Evolutionary conservation across 2,888 invertebrate genomes (phyloP), one percentile per base, ranked within the genome.

Genomic region (Heliconius hortense): DNA sequence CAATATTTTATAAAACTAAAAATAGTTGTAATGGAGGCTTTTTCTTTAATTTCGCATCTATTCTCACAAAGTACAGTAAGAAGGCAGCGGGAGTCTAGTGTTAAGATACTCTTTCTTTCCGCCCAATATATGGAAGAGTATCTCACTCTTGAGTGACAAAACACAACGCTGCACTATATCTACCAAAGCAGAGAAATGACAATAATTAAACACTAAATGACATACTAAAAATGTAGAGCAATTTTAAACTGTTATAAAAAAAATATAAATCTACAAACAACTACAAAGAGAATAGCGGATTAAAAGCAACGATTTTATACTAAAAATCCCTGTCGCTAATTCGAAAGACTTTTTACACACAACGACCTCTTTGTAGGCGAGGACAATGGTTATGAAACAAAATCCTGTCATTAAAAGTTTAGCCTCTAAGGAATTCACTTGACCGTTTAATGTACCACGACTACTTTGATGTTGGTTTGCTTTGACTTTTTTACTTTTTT

Each of bases 341-440:
- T 87, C 84, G 74, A 86, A 87, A 82, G 81, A 84, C 84, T 85
- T 86, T 86, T 87, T 86, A 83, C 84, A 79, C 84, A 84, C 87
- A 75, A 78, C 71, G 73, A 72, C 66, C 79, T 76, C 77, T 80
- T 78, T 76, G 79, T 75, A 76, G 83, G 81, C 82, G 82, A 84
- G 84, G 84, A 85, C 85, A 86, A 84, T 86, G 87, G 88, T 87
- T 86, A 88, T 86, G 82, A 84, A 84, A 84, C 85, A 85, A 87
- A 88, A 89, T 89, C 89, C 88, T 85, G 86, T 88, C 90, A 90
- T 90, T 90, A 90, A 89, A 90, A 90, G 86, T 90, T 90, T 87
- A 86, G 88, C 87, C 87, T 87, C 83, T 79, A 81, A 85, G 84
- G 86, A 86, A 84, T 82, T 81, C 76, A 39, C 53, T 73, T 63